A percentile compares a stretch with the other conserved stretches of the same genome.
These are phyloP conservation scores for Notarius quadriscutis DNA, from an alignment of 2,113 vertebrate species.

Conservation along the genomic window DNA sequence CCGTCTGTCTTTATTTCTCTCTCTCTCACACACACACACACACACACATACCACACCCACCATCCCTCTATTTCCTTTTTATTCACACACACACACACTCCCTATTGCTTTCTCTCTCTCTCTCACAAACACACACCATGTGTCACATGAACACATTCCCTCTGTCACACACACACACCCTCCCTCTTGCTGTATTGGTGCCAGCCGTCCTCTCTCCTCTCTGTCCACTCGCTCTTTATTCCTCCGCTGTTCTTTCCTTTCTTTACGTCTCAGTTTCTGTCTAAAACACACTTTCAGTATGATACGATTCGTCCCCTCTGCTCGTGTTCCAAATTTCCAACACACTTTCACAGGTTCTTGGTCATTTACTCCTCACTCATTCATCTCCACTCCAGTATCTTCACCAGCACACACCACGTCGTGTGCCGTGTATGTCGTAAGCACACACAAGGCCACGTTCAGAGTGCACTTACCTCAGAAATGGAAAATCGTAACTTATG, in stretches of 20 bases:
- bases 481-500: neutral
- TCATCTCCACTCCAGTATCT: neutral
- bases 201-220: constrained; percentile 4
- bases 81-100: constrained; percentile 11
- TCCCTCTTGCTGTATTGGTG: constrained; percentile 8
- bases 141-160: neutral
- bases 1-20: constrained; percentile 20
- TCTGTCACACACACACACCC: constrained; percentile 19
- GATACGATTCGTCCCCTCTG: neutral
- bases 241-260: constrained; percentile 18
- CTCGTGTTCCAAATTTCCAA: neutral
- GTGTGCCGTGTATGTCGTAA: neutral
- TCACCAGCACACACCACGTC: neutral
- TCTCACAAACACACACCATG: constrained; percentile 18
- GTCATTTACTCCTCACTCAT: neutral
- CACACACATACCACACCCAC: constrained; percentile 17
- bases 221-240: neutral
- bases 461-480: no score
- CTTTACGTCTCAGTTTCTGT: constrained; percentile 61
- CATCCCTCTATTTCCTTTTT: constrained; percentile 8
- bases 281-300: neutral
- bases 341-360: neutral
- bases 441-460: neutral
- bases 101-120: constrained; percentile 27
- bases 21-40: constrained; percentile 17